These are phyloP conservation scores for Pterostichus madidus DNA, from an alignment of 2,888 invertebrate species.

Conservation along the genomic window DNA sequence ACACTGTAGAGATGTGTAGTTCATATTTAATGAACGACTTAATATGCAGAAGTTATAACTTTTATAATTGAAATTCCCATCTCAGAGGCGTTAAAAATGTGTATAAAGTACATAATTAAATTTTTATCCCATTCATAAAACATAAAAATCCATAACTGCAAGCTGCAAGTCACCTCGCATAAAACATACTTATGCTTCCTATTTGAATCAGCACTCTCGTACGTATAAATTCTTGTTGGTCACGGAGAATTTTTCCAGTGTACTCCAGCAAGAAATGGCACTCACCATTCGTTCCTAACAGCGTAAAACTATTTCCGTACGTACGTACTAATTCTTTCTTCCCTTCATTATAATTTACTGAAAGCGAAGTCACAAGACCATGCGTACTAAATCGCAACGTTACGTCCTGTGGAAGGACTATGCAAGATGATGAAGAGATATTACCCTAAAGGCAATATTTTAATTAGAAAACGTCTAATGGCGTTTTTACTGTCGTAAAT, in stretches of 20 bases:
- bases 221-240: slow-evolving; percentile 35
- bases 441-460: neutral
- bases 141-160: slow-evolving; percentile 29
- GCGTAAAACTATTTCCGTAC: slow-evolving; percentile 38
- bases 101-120: slow-evolving; percentile 27
- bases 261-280: slow-evolving; percentile 3
- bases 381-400: slow-evolving; percentile 30
- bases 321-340: slow-evolving; percentile 36
- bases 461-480: neutral
- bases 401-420: neutral
- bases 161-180: slow-evolving; percentile 22
- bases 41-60: neutral
- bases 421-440: neutral
- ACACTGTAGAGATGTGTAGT: neutral
- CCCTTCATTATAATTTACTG: slow-evolving; percentile 44
- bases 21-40: neutral
- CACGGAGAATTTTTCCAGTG: slow-evolving; percentile 10
- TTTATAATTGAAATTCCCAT: slow-evolving; percentile 21
- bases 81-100: slow-evolving; percentile 3
- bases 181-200: slow-evolving; percentile 12
- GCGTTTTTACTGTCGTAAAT: neutral
- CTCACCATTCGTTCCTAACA: slow-evolving; percentile 30
- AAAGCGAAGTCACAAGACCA: neutral
- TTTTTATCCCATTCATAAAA: slow-evolving; percentile 14
- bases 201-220: slow-evolving; percentile 5